Evolutionary conservation across 2,797 vertebrate species (phyloP).

Genomic region (Anguilla anguilla): DNA sequence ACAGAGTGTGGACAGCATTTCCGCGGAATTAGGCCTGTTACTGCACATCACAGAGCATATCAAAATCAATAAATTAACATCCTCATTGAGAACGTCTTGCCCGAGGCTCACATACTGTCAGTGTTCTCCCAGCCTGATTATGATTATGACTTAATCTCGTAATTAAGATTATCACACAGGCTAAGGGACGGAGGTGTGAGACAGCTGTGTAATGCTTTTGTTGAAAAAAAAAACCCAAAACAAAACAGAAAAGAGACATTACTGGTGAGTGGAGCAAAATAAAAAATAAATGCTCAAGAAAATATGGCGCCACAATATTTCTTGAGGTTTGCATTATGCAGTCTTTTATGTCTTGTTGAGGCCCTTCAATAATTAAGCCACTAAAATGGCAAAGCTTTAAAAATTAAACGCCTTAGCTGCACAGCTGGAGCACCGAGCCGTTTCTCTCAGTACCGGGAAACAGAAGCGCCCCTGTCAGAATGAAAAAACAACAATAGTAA

Average conservation of each 20-base stretch:
- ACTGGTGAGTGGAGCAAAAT: slow-evolving; percentile 26
- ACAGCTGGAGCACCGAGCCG: slow-evolving; percentile 45
- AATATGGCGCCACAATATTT: slow-evolving; percentile 56
- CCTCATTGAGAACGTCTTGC: background rate
- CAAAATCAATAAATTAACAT: background rate
- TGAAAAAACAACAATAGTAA: slow-evolving; percentile 30
- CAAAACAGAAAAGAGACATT: background rate
- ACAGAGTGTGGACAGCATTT: background rate
- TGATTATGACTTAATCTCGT: background rate
- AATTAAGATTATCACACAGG: background rate
- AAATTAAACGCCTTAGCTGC: slow-evolving; percentile 60
- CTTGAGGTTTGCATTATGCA: slow-evolving; percentile 67
- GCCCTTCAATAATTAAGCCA: slow-evolving; percentile 70
- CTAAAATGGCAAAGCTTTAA: slow-evolving; percentile 71
- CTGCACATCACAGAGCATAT: background rate
- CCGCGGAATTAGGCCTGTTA: background rate
- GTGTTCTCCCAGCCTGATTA: background rate
- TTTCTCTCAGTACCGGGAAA: slow-evolving; percentile 32
- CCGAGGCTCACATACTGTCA: background rate
- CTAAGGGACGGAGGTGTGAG: background rate
- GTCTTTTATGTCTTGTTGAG: slow-evolving; percentile 62
- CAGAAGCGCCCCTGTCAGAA: slow-evolving; percentile 47
- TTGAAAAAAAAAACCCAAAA: background rate
- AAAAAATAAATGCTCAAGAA: slow-evolving; percentile 46
- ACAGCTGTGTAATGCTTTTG: background rate